Evolutionary conservation across 2,797 vertebrate species (phyloP), one percentile per base, ranked within the genome.

Genomic region (Pseudochirops corinnae): DNA sequence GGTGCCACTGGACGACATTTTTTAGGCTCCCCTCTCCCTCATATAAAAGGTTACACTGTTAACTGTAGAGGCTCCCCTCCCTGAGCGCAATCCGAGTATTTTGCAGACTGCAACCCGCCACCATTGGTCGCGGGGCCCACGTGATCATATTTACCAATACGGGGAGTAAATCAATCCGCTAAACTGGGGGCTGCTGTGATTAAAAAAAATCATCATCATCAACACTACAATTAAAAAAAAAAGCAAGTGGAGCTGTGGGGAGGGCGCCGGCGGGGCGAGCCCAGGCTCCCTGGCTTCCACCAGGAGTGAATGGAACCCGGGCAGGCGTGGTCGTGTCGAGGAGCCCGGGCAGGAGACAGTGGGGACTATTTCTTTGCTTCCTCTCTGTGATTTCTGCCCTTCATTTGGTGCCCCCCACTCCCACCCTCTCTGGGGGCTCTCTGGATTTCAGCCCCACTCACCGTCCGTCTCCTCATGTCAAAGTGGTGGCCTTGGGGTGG

Each of bases 61-160:
- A 99, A 99, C 98, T 98, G 98, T 98, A 97, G 98, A 98, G 99
- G 99, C 99, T 99, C 99, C 99, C 99, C 99, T 99, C 99, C 99
- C 99, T 99, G 99, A 99, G 99, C 99, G 99, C 99, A 99, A 99
- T 99, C 99, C 99, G 99, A 99, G 99, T 99, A 99, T 99, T 99
- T 99, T 99, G 99, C 99, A 99, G 99, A 98, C 99, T 99, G 99
- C 99, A 99, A 98, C 99, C 99, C 99, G 98, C 99, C 98, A 99
- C 99, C 99, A 99, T 99, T 99, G 99, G 99, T 99, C 99, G 99
- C 99, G 99, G 98, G 98, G 99, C 99, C 99, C 99, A 99, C 99
- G 99, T 99, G 99, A 99, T 99, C 99, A 99, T 99, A 99, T 99
- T 99, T 99, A 99, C 99, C 99, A 99, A 99, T 99, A 99, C 99